Evolutionary conservation across 1,140 invertebrate species (phyloP), one percentile per base, ranked within the genome.

Genomic region (Drosophila sp.): DNA sequence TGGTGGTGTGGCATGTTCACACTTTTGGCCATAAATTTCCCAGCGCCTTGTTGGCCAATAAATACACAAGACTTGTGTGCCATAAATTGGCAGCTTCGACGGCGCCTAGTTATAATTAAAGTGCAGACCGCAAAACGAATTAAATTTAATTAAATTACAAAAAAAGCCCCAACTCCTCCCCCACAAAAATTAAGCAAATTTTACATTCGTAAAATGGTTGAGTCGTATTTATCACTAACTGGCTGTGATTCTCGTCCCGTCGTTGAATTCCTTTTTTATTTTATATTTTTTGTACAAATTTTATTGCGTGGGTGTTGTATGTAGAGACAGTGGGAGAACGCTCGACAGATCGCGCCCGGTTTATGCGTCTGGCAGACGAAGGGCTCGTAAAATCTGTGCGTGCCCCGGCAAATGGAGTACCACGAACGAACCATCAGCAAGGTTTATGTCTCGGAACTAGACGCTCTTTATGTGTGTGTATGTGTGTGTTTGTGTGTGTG

Each of bases 391-490:
- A 87, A 85, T 79, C 67, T 68, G 70, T 62, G 63, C 78, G 56
- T 58, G 56, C 56, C 17, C 60, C 41, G 68, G 41, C 55, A 64
- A 65, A 66, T 72, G 65, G 62, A 60, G 29, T n/a, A 58, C 29
- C 11, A 27, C 10, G 27, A n/a, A 50, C 30, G 27, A 27, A 54
- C 30, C 66, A 63, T 30, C 66, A 67, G 66, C 50, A 72, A 86
- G 65, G 71, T 86, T 86, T 86, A 86, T 87, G 84, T 71, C 66
- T 69, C 83, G 76, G 82, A 87, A 83, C 82, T 85, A 85, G 83
- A 83, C 79, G 67, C 76, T 79, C 40, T 41, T 41, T n/a, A 41
- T 41, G 11, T 41, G 3, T 41, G 40, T 41, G 40, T 41, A 11
- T n/a, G 40, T 50, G 4, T 27, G 23, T 8, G 5, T 44, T 3